These are phyloP conservation scores for Dryococelus australis DNA, from an alignment of 2,888 invertebrate genomes.

Conservation along the genomic window DNA sequence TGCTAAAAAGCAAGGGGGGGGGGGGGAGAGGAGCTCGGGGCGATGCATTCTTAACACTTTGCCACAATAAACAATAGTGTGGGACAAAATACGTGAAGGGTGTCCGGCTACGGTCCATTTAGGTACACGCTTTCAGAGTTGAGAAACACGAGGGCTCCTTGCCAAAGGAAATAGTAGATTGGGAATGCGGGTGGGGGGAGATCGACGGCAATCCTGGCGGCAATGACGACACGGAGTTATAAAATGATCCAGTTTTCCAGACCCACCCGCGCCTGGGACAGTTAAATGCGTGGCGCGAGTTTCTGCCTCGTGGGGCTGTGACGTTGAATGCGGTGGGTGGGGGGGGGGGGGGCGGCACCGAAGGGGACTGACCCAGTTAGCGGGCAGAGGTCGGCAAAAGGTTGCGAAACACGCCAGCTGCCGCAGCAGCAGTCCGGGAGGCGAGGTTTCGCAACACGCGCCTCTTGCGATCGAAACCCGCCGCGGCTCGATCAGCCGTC, in stretches of 20 bases:
- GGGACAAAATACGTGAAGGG: too few relatives aligned
- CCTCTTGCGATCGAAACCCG: background rate
- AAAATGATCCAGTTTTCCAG: slow-evolving; percentile 1
- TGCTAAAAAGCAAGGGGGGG: too few relatives aligned
- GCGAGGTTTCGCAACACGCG: background rate
- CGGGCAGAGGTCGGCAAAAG: background rate
- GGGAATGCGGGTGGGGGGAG: too few relatives aligned
- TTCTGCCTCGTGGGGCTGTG: background rate
- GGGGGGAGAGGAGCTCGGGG: too few relatives aligned
- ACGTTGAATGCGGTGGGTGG: background rate
- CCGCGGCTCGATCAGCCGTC: background rate
- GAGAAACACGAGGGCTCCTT: background rate
- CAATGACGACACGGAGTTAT: slow-evolving; percentile 1
- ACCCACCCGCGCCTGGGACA: background rate
- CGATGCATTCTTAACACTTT: too few relatives aligned
- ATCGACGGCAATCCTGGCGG: background rate
- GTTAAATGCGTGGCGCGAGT: background rate
- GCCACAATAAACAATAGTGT: too few relatives aligned
- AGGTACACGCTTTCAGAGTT: background rate
- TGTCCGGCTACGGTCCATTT: too few relatives aligned
- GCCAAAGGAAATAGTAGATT: background rate
- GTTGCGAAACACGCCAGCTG: background rate
- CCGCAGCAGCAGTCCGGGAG: background rate
- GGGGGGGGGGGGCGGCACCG: background rate
- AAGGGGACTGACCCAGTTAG: background rate